Conservation (phyloP, 2,113 vertebrate species). For the Laterallus jamaicensis region DNA sequence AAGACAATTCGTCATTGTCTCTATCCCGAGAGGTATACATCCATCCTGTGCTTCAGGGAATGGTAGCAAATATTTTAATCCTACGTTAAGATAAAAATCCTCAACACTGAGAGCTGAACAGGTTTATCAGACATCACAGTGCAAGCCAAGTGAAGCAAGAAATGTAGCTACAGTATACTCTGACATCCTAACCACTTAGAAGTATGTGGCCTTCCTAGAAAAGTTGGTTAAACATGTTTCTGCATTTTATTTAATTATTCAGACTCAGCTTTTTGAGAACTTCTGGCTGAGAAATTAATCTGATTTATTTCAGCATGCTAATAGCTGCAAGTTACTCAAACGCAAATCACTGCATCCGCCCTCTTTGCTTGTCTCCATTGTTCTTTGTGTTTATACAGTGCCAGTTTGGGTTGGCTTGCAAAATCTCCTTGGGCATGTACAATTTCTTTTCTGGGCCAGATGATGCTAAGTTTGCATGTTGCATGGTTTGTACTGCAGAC, state of each 20-base stretch:
- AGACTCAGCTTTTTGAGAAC: neutral
- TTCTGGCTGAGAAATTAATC: neutral
- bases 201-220: neutral
- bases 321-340: neutral
- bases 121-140: neutral
- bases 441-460: neutral
- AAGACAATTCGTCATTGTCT: conserved; percentile 12
- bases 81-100: conserved; percentile 1
- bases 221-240: neutral
- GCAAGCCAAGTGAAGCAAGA: neutral
- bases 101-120: neutral
- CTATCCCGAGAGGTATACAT: neutral
- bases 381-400: neutral
- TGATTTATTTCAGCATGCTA: neutral
- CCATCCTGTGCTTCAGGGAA: neutral
- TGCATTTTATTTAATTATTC: neutral
- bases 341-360: neutral
- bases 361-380: neutral
- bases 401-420: neutral
- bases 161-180: neutral
- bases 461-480: neutral
- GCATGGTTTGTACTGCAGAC: neutral
- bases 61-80: conserved; percentile 10
- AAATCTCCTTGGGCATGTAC: neutral
- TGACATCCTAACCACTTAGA: neutral